These are phyloP conservation scores for Melanotaenia nigrans DNA, from an alignment of 2,797 vertebrate species.

Conservation along the genomic window DNA sequence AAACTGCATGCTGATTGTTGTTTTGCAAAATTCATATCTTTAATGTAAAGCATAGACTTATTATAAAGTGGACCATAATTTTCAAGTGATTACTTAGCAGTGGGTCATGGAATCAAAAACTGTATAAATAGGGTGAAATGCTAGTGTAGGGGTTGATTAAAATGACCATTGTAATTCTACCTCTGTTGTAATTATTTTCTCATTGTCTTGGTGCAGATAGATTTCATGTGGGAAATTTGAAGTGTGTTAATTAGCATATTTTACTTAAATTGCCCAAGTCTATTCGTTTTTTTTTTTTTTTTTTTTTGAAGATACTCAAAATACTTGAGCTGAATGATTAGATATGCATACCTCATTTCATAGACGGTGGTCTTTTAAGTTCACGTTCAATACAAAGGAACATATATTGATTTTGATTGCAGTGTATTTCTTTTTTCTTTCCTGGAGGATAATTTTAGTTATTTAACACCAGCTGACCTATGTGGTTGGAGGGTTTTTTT, in stretches of 20 bases:
- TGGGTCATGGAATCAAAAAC: constrained; percentile 87
- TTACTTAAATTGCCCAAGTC: constrained; percentile 76
- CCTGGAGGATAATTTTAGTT: constrained; percentile 3
- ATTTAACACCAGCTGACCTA: constrained; percentile 42
- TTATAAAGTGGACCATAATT: constrained; percentile 85
- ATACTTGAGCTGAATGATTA: constrained; percentile 78
- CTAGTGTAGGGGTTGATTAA: constrained; percentile 88
- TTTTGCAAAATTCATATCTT: constrained; percentile 81
- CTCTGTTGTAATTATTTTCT: constrained; percentile 89
- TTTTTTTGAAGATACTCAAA: constrained; percentile 74
- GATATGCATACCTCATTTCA: constrained; percentile 72
- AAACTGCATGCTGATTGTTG: constrained; percentile 75
- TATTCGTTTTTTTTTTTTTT: constrained; percentile 68
- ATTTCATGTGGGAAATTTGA: constrained; percentile 85
- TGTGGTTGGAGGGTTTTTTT: constrained; percentile 18
- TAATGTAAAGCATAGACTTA: constrained; percentile 78
- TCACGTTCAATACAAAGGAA: constrained; percentile 43
- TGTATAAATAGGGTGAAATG: constrained; percentile 89
- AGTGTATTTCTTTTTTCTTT: constrained; percentile 19
- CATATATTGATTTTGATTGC: constrained; percentile 51
- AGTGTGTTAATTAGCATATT: constrained; percentile 86
- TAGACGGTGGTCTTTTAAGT: constrained; percentile 53
- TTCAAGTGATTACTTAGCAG: constrained; percentile 90
- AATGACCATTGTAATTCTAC: constrained; percentile 88
- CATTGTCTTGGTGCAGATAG: constrained; percentile 86